Percentiles rank a stretch among this genome's conserved stretches.
Evolutionary conservation across 2,888 invertebrate genomes (phyloP).

Genomic region (Megalurothrips usitatus): DNA sequence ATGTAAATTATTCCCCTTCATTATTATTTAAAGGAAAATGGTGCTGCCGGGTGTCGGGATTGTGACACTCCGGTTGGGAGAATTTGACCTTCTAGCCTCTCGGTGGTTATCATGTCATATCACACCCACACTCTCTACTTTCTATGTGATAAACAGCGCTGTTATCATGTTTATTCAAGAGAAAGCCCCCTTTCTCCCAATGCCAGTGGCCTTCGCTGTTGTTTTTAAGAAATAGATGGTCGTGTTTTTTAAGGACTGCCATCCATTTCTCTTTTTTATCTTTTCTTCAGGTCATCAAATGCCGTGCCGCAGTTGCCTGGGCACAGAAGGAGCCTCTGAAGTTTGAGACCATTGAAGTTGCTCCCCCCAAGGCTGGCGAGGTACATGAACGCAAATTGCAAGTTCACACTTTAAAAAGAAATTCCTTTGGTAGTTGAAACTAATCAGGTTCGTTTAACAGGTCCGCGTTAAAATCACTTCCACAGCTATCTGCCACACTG

Average conservation of each 20-base stretch:
- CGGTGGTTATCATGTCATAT: neutral
- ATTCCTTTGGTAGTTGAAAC: neutral
- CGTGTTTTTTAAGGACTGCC: neutral
- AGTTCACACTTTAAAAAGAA: neutral
- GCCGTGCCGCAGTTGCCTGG: constrained; percentile 97
- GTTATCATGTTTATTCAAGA: neutral
- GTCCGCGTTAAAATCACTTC: constrained; percentile 67
- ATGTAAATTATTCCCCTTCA: too few species aligned
- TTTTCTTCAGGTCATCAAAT: constrained; percentile 67
- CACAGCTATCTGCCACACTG: constrained; percentile 88
- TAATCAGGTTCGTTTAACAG: neutral
- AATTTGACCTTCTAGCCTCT: neutral
- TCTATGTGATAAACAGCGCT: neutral
- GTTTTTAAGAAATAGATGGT: neutral
- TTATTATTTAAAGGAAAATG: too few species aligned
- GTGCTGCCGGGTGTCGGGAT: neutral
- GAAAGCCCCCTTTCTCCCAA: neutral
- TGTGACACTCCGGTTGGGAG: neutral
- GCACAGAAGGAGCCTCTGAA: constrained; percentile 80
- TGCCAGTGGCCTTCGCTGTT: neutral
- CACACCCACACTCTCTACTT: neutral
- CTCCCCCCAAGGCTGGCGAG: constrained; percentile 89
- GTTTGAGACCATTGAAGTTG: constrained; percentile 90
- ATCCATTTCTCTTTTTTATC: neutral
- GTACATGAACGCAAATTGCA: constrained; percentile 47